phyloP scores from a whole-genome alignment of 2,113 vertebrate species.

The Calyptommatus sinebrachiatus region DNA sequence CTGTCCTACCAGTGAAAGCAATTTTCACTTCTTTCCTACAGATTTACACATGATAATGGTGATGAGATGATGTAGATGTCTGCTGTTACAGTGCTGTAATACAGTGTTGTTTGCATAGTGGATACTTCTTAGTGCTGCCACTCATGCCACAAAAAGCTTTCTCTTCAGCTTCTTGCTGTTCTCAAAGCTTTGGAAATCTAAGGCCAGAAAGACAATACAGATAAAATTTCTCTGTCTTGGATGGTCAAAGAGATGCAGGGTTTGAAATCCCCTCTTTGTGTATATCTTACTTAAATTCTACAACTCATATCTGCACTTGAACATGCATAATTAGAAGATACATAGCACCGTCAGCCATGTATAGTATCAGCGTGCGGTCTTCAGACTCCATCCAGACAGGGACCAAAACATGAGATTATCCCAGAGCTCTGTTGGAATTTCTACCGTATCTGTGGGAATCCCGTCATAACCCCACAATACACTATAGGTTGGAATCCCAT shows the following conservation, averaged over 20 bases:
- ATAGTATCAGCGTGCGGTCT: neutral
- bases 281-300: neutral
- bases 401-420: too few species aligned
- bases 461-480: too few species aligned
- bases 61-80: neutral
- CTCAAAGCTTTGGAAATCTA: neutral
- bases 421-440: too few species aligned
- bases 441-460: too few species aligned
- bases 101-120: neutral
- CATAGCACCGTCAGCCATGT: too few species aligned
- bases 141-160: neutral
- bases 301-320: too few species aligned
- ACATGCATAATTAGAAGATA: neutral
- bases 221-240: neutral
- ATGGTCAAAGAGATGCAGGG: neutral
- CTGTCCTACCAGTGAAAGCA: too few species aligned
- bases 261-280: neutral
- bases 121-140: neutral
- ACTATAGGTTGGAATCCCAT: too few species aligned
- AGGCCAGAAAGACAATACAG: neutral
- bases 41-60: neutral
- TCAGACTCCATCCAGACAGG: too few species aligned
- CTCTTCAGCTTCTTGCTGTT: neutral
- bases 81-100: neutral
- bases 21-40: neutral